phyloP scores from a whole-genome alignment of 2,888 invertebrate species.

The Protophormia terraenovae region DNA sequence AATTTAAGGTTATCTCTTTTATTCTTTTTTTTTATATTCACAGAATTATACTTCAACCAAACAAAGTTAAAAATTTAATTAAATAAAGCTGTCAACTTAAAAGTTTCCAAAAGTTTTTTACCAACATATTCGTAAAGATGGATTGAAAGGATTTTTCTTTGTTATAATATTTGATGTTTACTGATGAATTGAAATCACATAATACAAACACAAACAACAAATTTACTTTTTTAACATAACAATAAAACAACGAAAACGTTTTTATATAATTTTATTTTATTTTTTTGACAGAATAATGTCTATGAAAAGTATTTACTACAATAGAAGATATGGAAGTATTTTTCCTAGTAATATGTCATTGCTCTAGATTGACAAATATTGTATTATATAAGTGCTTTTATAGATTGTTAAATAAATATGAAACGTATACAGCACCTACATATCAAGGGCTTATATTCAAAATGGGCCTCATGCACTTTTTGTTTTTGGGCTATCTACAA shows the following conservation, averaged over 20 bases:
- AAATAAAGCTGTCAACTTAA: background rate
- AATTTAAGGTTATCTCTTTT: background rate
- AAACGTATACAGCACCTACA: too few relatives aligned
- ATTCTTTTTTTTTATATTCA: background rate
- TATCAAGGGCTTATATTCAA: too few relatives aligned
- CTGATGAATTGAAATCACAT: background rate
- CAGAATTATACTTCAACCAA: background rate
- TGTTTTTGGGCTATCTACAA: too few relatives aligned
- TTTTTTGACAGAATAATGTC: background rate
- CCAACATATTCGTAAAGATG: background rate
- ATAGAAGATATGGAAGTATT: background rate
- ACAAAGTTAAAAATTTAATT: background rate
- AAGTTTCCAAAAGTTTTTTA: background rate
- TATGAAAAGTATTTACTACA: background rate
- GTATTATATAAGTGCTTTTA: background rate
- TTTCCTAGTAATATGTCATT: constrained; percentile 19
- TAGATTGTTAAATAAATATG: too few relatives aligned
- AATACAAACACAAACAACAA: background rate
- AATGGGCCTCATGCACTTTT: too few relatives aligned
- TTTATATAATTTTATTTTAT: background rate
- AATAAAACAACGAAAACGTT: background rate
- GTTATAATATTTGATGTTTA: background rate
- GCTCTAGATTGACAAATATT: constrained; percentile 24
- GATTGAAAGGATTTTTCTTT: background rate
- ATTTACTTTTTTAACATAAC: background rate